These are phyloP conservation scores for Venusia cambrica DNA, from an alignment of 2,888 invertebrate species.

Conservation along the genomic window DNA sequence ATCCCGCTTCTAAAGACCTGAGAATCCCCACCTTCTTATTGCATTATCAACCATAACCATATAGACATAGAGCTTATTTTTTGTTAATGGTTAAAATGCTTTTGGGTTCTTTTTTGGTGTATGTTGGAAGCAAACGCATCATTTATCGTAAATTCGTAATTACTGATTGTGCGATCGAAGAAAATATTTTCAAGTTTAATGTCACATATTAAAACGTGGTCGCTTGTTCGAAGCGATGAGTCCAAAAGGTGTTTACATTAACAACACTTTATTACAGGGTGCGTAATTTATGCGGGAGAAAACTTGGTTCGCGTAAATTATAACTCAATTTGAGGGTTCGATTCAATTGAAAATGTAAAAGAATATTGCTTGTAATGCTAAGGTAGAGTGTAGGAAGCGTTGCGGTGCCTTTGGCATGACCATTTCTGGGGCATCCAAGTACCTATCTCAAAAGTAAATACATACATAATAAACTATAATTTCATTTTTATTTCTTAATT, in stretches of 20 bases:
- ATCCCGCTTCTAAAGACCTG: constrained; percentile 35
- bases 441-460: constrained; percentile 20
- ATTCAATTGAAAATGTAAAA: constrained; percentile 28
- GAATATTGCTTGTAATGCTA: constrained; percentile 21
- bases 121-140: constrained; percentile 53
- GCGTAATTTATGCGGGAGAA: constrained; percentile 28
- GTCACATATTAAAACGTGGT: constrained; percentile 49
- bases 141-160: constrained; percentile 73
- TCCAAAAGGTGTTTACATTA: constrained; percentile 33
- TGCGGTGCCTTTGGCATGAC: constrained; percentile 16
- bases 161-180: constrained; percentile 54
- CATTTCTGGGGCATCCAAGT: constrained; percentile 13
- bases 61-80: constrained; percentile 21
- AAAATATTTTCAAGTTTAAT: constrained; percentile 55
- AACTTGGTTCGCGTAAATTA: constrained; percentile 30
- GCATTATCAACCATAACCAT: constrained; percentile 28
- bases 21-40: constrained; percentile 7
- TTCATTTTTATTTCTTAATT: constrained; percentile 23
- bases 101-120: constrained; percentile 31
- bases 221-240: constrained; percentile 35
- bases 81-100: not conserved
- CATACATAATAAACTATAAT: constrained; percentile 8
- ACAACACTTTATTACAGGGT: constrained; percentile 34
- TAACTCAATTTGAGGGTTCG: constrained; percentile 31
- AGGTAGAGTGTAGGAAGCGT: constrained; percentile 14